phyloP scores from a whole-genome alignment of 2,797 vertebrate species.

The Argyrosomus regius region DNA sequence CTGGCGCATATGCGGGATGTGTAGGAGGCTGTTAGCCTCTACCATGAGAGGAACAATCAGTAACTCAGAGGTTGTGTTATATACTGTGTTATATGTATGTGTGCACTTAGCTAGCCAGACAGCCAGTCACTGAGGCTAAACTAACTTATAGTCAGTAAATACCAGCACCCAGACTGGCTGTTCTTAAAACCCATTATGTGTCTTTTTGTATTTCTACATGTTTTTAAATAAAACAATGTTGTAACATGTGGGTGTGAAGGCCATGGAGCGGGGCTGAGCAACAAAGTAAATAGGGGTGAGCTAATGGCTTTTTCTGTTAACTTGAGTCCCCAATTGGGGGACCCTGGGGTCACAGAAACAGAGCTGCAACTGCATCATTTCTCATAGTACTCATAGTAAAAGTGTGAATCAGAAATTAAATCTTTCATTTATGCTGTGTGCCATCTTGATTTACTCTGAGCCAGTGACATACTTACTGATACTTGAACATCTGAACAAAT shows the following conservation, averaged over 20 bases:
- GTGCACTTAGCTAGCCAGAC: not conserved
- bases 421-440: too few relatives aligned
- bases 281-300: not conserved
- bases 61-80: not conserved
- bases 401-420: too few relatives aligned
- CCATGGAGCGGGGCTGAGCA: too few relatives aligned
- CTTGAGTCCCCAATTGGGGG: too few relatives aligned
- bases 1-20: not conserved
- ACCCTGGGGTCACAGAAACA: too few relatives aligned
- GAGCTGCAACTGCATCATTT: too few relatives aligned
- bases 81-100: not conserved
- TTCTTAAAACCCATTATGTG: not conserved
- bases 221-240: not conserved
- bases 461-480: too few relatives aligned
- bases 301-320: not conserved
- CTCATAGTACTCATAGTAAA: too few relatives aligned
- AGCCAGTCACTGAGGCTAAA: not conserved
- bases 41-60: not conserved
- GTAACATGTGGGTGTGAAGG: not conserved
- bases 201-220: not conserved
- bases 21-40: not conserved
- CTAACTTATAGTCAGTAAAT: not conserved
- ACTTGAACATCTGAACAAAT: too few relatives aligned
- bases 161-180: not conserved
- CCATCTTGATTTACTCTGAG: too few relatives aligned